A percentile compares a stretch with the other conserved stretches of the same genome.
Evolutionary conservation across 2,888 invertebrate genomes (phyloP).

Genomic region (Dasysyrphus tricinctus): DNA sequence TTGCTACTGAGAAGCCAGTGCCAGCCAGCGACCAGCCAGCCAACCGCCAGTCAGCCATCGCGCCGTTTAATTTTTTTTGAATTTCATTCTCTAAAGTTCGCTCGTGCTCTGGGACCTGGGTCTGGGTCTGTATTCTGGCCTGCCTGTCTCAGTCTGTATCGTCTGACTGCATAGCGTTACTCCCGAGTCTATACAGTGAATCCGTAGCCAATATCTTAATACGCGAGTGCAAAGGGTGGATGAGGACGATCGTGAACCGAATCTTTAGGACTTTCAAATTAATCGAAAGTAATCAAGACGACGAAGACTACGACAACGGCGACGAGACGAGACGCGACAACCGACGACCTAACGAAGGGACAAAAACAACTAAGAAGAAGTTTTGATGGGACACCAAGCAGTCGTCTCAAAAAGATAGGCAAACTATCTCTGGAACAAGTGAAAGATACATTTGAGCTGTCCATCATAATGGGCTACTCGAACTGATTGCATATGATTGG

Average conservation of each 20-base stretch:
- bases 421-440: constrained; percentile 51
- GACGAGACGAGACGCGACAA: constrained; percentile 7
- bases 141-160: constrained; percentile 40
- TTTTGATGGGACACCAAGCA: not conserved
- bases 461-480: constrained; percentile 48
- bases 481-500: constrained; percentile 65
- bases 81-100: constrained; percentile 67
- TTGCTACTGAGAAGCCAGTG: constrained; percentile 34
- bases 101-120: constrained; percentile 51
- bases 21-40: constrained; percentile 51
- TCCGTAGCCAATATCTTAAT: constrained; percentile 45
- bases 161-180: constrained; percentile 55
- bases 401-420: constrained; percentile 30
- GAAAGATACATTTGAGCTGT: constrained; percentile 63
- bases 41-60: constrained; percentile 63
- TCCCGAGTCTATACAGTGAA: constrained; percentile 50
- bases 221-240: constrained; percentile 67
- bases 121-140: constrained; percentile 1
- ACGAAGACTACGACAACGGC: constrained; percentile 11
- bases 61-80: constrained; percentile 41
- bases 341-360: constrained; percentile 50
- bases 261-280: constrained; percentile 59
- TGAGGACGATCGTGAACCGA: constrained; percentile 52
- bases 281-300: constrained; percentile 62
- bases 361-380: not conserved